phyloP scores from a whole-genome alignment of 2,888 invertebrate genomes.

The Petrolisthes manimaculis region DNA sequence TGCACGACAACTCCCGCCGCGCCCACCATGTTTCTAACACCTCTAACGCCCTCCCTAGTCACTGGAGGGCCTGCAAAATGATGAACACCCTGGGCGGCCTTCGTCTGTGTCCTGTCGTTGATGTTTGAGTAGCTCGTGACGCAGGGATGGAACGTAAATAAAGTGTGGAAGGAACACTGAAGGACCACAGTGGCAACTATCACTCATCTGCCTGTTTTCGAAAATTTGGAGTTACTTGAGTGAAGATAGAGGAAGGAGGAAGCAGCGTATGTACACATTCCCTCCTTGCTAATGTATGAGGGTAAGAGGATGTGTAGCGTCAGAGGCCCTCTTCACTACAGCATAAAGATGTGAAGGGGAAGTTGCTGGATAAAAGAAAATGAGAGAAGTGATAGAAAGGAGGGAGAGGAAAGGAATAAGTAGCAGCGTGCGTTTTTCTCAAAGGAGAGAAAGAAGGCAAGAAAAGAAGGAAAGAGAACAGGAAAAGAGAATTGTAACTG shows the following conservation, averaged over 20 bases:
- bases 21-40: slow-evolving; percentile 19
- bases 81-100: too few relatives aligned
- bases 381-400: not conserved
- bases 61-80: not conserved
- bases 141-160: too few relatives aligned
- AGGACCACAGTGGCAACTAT: slow-evolving; percentile 32
- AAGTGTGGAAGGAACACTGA: not conserved
- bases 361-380: not conserved
- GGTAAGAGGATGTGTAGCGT: slow-evolving; percentile 17
- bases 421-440: not conserved
- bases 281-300: slow-evolving; percentile 39
- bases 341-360: not conserved
- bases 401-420: not conserved
- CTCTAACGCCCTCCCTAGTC: slow-evolving; percentile 6
- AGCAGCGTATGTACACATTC: slow-evolving; percentile 47
- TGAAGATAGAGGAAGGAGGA: slow-evolving; percentile 51
- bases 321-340: not conserved
- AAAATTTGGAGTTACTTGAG: slow-evolving; percentile 55
- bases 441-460: not conserved
- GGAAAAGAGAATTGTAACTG: not conserved
- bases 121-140: too few relatives aligned
- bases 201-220: slow-evolving; percentile 58
- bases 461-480: not conserved
- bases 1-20: slow-evolving; percentile 49
- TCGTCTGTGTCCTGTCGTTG: too few relatives aligned